These are phyloP conservation scores for Eufriesea mexicana DNA, from an alignment of 1,140 invertebrate species.

Conservation along the genomic window DNA sequence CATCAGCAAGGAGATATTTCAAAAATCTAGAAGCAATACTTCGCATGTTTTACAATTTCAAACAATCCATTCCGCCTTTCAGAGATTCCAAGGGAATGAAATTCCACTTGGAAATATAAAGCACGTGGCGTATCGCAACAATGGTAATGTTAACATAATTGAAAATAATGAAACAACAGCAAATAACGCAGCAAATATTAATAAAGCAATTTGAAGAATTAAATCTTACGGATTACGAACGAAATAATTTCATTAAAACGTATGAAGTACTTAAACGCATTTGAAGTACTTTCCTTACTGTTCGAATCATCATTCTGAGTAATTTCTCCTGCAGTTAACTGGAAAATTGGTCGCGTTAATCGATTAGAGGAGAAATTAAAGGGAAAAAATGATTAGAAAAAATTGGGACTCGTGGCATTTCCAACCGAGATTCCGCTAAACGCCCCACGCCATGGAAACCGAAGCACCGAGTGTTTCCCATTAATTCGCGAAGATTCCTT, in stretches of 20 bases:
- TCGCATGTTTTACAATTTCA: no score
- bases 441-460: constrained; percentile 51
- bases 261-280: no score
- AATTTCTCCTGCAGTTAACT: neutral
- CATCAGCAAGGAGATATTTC: no score
- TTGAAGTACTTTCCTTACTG: neutral
- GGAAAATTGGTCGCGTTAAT: neutral
- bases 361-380: neutral
- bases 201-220: no score
- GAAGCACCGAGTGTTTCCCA: constrained; percentile 35
- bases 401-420: neutral
- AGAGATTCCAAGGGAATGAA: neutral
- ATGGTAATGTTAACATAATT: no score
- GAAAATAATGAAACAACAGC: neutral
- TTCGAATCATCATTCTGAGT: neutral
- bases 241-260: neutral
- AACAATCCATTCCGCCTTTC: no score
- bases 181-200: no score
- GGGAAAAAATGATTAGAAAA: neutral
- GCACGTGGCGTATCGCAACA: neutral
- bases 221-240: neutral
- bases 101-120: neutral
- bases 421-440: constrained; percentile 13
- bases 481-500: constrained; percentile 62
- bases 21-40: no score